Percentiles rank a stretch among this genome's conserved stretches.
phyloP scores from a whole-genome alignment of 2,888 invertebrate genomes.

The Agrotis exclamationis region DNA sequence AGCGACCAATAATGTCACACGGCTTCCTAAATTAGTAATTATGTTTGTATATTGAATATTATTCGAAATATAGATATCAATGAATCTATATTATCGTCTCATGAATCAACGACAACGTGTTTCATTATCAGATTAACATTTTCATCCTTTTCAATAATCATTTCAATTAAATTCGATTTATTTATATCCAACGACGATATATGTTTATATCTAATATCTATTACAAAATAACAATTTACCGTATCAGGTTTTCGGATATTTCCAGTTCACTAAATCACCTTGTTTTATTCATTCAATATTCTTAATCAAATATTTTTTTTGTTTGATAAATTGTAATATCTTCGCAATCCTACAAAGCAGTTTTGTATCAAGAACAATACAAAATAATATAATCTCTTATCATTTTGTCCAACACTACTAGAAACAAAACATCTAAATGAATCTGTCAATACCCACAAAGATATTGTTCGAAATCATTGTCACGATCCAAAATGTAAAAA shows the following conservation, averaged over 20 bases:
- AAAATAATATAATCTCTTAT: neutral
- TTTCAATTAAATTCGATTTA: neutral
- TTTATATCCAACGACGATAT: too few species aligned
- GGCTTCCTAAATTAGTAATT: too few species aligned
- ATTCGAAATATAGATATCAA: too few species aligned
- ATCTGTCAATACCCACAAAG: neutral
- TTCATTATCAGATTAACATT: slow-evolving; percentile 3
- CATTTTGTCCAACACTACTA: neutral
- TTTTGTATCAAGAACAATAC: neutral
- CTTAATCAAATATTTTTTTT: neutral
- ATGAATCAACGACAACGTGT: neutral
- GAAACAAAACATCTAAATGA: neutral
- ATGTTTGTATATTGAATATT: too few species aligned
- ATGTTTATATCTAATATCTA: too few species aligned
- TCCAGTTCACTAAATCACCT: neutral
- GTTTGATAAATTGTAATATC: neutral
- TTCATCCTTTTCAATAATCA: neutral
- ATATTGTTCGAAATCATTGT: neutral
- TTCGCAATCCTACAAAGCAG: neutral
- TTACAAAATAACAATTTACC: neutral
- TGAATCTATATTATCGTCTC: neutral
- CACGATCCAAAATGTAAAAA: neutral
- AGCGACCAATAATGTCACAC: too few species aligned
- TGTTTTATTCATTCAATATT: neutral
- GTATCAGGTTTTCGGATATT: slow-evolving; percentile 11